Evolutionary conservation across 1,140 invertebrate genomes (phyloP), one percentile per base, ranked within the genome.

Genomic region (Trachymyrmex septentrionalis): DNA sequence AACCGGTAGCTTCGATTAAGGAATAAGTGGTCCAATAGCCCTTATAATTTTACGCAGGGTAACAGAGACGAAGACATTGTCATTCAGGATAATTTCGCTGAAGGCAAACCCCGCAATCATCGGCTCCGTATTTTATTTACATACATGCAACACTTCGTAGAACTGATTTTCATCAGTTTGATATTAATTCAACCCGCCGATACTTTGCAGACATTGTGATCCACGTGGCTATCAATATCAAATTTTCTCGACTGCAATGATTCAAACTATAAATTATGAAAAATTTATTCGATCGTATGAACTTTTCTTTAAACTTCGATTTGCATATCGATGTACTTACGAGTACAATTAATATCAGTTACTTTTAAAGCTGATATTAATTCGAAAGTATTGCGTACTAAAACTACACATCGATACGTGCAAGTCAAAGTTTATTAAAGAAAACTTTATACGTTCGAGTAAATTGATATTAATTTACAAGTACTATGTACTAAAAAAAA

Each of bases 1-100:
- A 69, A 72, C 85, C 81, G 85, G 77, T 75, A 75, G 78, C 73
- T 73, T 66, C 75, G 85, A 90, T 90, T 78, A 89, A 67, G 66
- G 87, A 66, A 77, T 84, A 84, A 76, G 44, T 34, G 67, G 48
- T 19, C 53, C 21, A 38, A 14, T 61, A 21, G 44, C 63, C 77
- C 27, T 34, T 80, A 24, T 84, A 84, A 84, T 84, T 61, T 84
- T 72, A 73, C 7, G 16, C 24, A 14, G 27, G 44, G 19, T 21
- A 73, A 48, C 55, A 30, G 71, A 30, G 71, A 82, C 67, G 24
- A 72, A 73, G 55, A 50, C 38, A 75, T 63, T 84, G 69, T 84
- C 59, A 61, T 75, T 61, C 80, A 4, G 44, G 12, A 16, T 75
- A 73, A 61, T 61, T 84, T 63, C 38, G 55, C 10, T 10, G 24